Conservation (phyloP, 2,113 vertebrate species). For the Cyprinodon tularosa region DNA sequence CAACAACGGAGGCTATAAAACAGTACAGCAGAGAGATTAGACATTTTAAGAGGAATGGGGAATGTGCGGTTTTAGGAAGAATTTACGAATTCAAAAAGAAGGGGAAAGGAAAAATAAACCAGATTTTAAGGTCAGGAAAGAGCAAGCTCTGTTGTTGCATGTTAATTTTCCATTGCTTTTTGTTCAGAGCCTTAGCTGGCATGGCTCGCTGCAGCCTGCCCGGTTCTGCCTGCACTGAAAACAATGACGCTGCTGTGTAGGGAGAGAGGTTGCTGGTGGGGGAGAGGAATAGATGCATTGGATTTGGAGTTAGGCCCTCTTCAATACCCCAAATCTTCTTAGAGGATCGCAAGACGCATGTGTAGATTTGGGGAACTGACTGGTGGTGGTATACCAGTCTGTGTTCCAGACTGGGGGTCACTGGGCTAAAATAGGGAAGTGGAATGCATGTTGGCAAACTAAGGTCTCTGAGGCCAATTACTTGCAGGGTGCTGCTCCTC, state of each 20-base stretch:
- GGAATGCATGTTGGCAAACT: conserved; percentile 42
- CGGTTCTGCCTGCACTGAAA: conserved; percentile 63
- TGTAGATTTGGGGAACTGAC: conserved; percentile 35
- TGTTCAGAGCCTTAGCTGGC: conserved; percentile 71
- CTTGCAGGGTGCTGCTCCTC: conserved; percentile 57
- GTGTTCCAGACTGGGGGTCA: conserved; percentile 51
- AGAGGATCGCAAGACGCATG: conserved; percentile 45
- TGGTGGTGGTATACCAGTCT: conserved; percentile 23
- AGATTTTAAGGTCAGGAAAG: conserved; percentile 42
- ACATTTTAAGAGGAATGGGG: conserved; percentile 11
- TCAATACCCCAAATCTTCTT: conserved; percentile 58
- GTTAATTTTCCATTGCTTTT: conserved; percentile 68
- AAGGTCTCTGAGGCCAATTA: conserved; percentile 51
- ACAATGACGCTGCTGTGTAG: conserved; percentile 79
- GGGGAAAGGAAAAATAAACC: conserved; percentile 32
- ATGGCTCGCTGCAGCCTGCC: conserved; percentile 65
- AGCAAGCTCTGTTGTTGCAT: conserved; percentile 67
- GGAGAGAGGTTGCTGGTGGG: conserved; percentile 48
- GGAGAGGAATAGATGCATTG: conserved; percentile 54
- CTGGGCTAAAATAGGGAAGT: conserved; percentile 50
- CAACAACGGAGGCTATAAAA: conserved; percentile 79
- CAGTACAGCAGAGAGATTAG: conserved; percentile 17
- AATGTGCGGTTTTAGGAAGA: conserved; percentile 14
- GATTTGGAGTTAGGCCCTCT: conserved; percentile 58
- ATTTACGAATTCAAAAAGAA: conserved; percentile 7